Percentiles rank a stretch among this genome's conserved stretches.
Evolutionary conservation across 2,888 invertebrate species (phyloP).

Genomic region (Drosophila macrothrix): DNA sequence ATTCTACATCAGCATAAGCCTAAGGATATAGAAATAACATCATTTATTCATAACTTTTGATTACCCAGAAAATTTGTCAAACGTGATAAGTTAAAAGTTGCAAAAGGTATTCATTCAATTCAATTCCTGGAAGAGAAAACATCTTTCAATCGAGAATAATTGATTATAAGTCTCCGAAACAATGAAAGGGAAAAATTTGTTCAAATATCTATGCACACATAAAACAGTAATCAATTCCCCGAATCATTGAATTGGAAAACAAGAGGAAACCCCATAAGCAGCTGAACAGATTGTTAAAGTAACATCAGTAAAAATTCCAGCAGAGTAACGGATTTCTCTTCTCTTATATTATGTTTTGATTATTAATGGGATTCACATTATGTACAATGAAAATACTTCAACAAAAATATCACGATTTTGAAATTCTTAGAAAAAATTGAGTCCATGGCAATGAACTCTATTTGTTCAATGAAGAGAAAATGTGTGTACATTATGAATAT

Average conservation of each 20-base stretch:
- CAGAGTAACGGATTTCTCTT: not conserved
- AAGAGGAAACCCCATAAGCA: not conserved
- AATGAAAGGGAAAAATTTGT: too few species aligned
- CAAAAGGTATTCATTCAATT: not conserved
- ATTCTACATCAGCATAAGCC: not conserved
- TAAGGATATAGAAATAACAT: not conserved
- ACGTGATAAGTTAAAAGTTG: not conserved
- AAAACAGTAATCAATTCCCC: not conserved
- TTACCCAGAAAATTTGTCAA: not conserved
- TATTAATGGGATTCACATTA: not conserved
- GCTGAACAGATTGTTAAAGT: not conserved
- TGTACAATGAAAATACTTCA: not conserved
- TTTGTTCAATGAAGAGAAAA: not conserved
- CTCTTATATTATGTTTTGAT: not conserved
- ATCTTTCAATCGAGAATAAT: not conserved
- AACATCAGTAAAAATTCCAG: not conserved
- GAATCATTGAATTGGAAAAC: not conserved
- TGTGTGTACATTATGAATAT: too few species aligned
- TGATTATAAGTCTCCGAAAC: not conserved
- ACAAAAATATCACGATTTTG: not conserved
- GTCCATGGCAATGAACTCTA: not conserved
- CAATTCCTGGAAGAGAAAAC: not conserved
- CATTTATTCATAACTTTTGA: not conserved
- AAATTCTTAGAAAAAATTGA: not conserved
- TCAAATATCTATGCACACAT: not conserved